A percentile compares a stretch with the other conserved stretches of the same genome.
Conservation (phyloP, 2,888 invertebrate species). For the Protophormia terraenovae region DNA sequence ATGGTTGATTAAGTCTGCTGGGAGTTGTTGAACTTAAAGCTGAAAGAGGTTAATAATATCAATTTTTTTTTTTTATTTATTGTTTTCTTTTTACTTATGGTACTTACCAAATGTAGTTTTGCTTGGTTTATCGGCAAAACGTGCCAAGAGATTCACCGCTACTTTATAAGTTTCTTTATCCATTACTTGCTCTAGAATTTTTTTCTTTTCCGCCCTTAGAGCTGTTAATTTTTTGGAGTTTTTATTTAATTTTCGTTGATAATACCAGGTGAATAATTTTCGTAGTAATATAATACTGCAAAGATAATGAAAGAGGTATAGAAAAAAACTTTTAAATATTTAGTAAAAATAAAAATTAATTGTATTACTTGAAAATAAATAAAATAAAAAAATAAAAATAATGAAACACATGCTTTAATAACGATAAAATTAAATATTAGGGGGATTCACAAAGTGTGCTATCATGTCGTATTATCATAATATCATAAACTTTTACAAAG, state of each 20-base stretch:
- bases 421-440: too few relatives aligned
- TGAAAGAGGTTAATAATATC: neutral
- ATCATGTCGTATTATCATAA: too few relatives aligned
- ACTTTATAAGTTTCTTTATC: slow-evolving; percentile 98
- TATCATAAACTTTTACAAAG: too few relatives aligned
- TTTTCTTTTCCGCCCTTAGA: slow-evolving; percentile 91
- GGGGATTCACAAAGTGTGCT: too few relatives aligned
- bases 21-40: slow-evolving; percentile 48
- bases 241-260: slow-evolving; percentile 89
- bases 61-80: neutral
- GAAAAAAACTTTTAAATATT: neutral
- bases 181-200: slow-evolving; percentile 96
- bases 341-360: neutral
- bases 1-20: slow-evolving; percentile 6
- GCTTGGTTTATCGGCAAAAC: slow-evolving; percentile 78
- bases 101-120: slow-evolving; percentile 65
- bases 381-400: too few relatives aligned
- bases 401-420: too few relatives aligned
- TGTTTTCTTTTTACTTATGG: neutral
- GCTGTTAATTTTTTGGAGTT: slow-evolving; percentile 88
- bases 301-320: slow-evolving; percentile 8
- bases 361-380: too few relatives aligned
- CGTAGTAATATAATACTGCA: slow-evolving; percentile 90
- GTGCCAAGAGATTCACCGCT: slow-evolving; percentile 79
- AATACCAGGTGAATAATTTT: slow-evolving; percentile 93